These are phyloP conservation scores for Colistium nudipinnis DNA, from an alignment of 2,113 vertebrate genomes.

Conservation along the genomic window DNA sequence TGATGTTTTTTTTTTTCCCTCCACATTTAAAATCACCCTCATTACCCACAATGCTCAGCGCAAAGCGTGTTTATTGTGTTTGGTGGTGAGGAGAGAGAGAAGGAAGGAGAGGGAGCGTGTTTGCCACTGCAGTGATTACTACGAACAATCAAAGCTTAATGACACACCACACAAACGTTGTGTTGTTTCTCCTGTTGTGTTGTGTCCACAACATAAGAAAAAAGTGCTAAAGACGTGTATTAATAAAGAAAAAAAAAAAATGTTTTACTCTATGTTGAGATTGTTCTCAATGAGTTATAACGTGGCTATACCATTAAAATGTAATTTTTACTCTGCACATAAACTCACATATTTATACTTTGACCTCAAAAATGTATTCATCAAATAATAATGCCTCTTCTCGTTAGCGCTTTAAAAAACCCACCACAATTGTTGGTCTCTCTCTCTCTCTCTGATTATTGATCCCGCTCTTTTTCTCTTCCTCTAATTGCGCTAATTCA, in stretches of 20 bases:
- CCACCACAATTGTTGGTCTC: too few species aligned
- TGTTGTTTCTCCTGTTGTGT: too few species aligned
- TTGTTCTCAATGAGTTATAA: too few species aligned
- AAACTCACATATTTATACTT: not conserved
- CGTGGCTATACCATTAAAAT: too few species aligned
- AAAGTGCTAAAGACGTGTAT: too few species aligned
- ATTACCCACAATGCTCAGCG: not conserved
- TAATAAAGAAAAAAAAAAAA: too few species aligned
- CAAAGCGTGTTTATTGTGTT: not conserved
- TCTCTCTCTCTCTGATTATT: not conserved
- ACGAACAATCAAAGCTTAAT: not conserved
- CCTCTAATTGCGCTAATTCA: conserved; percentile 15
- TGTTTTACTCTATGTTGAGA: too few species aligned
- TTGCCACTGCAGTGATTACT: not conserved
- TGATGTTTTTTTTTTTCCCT: not conserved
- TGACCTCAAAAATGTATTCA: not conserved
- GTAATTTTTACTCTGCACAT: not conserved
- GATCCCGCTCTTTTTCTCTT: not conserved
- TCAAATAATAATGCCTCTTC: too few species aligned
- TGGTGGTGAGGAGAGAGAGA: not conserved
- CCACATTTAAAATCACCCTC: conserved; percentile 3
- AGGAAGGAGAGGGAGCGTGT: too few species aligned
- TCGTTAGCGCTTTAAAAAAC: too few species aligned
- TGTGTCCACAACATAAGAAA: too few species aligned
- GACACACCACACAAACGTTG: not conserved